A percentile compares a stretch with the other conserved stretches of the same genome.
Evolutionary conservation across 2,888 invertebrate genomes (phyloP).

Genomic region (Esperia sulphurella): DNA sequence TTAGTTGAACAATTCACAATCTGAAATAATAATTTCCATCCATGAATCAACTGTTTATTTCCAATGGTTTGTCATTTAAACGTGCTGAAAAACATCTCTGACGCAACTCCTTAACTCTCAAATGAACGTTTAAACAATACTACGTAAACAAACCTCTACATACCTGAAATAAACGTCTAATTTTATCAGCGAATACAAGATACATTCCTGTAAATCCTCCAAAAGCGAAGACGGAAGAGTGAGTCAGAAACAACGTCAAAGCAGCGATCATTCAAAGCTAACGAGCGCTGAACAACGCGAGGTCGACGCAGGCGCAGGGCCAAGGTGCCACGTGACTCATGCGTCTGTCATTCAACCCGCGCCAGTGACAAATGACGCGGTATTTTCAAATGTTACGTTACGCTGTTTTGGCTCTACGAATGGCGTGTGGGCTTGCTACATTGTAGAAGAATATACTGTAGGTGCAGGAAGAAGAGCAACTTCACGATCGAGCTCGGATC

Average conservation of each 20-base stretch:
- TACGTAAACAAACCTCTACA: constrained; percentile 1
- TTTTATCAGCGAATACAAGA: constrained; percentile 14
- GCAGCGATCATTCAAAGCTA: constrained; percentile 45
- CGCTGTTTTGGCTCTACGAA: background rate
- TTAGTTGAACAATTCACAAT: too few relatives aligned
- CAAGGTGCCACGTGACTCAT: constrained; percentile 26
- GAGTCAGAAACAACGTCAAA: constrained; percentile 47
- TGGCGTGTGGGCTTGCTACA: too few relatives aligned
- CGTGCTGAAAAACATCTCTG: background rate
- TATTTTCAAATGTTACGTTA: constrained; percentile 10
- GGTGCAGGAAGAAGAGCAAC: too few relatives aligned
- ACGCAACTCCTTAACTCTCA: constrained; percentile 3
- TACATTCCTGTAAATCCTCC: constrained; percentile 30
- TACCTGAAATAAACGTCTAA: constrained; percentile 16
- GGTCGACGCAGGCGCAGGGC: constrained; percentile 38
- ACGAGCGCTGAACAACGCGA: constrained; percentile 30
- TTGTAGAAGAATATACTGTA: too few relatives aligned
- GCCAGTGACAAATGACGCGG: constrained; percentile 7
- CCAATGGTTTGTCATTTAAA: background rate
- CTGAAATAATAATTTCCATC: background rate
- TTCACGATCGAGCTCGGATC: too few relatives aligned
- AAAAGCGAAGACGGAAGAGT: constrained; percentile 45
- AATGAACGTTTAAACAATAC: background rate
- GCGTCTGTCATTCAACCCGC: constrained; percentile 19
- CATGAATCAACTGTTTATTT: background rate